Evolutionary conservation across 2,113 vertebrate genomes (phyloP), one percentile per base, ranked within the genome.

Genomic region (Coregonus clupeaformis): DNA sequence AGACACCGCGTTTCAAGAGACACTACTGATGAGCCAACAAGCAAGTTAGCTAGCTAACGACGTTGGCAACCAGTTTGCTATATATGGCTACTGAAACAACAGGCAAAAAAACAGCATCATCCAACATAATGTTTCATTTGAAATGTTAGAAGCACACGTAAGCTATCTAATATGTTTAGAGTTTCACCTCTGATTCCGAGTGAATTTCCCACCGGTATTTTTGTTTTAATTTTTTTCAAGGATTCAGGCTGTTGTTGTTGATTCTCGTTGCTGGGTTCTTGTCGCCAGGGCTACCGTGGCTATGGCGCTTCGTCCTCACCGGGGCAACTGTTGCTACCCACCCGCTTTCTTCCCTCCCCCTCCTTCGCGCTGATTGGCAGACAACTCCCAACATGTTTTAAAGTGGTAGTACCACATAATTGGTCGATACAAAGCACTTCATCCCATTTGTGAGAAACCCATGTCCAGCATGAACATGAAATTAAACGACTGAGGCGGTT

Each of bases 311-410:
- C 96, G 94, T 96, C 95, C 94, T 97, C 96, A 96, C 96, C 95
- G 95, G 95, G 96, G 96, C 96, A 97, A 97, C 96, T 96, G 96
- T 97, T 97, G 96, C 96, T 97, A 97, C 94, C 96, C 95, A 95
- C 94, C 94, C 91, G 86, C 86, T 89, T 82, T 86, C 80, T 85
- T 81, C 82, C 89, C 92, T 80, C 84, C 91, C 86, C 89, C 86
- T 82, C 84, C 75, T 16, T 24, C 22, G 59, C 36, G 82, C 76
- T 84, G 86, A 91, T 93, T 91, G 93, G 93, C 62, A 72, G 71
- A 80, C 55, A 1, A 3, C 63, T 49, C 47, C 57, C 76, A 80
- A 85, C 81, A 84, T 68, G 55, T 78, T 80, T 92, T 85, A 89
- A 88, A 79, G 85, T 1, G 5, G 89, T 82, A 91, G 85, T 70